Evolutionary conservation across 2,113 vertebrate species (phyloP), one percentile per base, ranked within the genome.

Genomic region (Menidia beryllina): DNA sequence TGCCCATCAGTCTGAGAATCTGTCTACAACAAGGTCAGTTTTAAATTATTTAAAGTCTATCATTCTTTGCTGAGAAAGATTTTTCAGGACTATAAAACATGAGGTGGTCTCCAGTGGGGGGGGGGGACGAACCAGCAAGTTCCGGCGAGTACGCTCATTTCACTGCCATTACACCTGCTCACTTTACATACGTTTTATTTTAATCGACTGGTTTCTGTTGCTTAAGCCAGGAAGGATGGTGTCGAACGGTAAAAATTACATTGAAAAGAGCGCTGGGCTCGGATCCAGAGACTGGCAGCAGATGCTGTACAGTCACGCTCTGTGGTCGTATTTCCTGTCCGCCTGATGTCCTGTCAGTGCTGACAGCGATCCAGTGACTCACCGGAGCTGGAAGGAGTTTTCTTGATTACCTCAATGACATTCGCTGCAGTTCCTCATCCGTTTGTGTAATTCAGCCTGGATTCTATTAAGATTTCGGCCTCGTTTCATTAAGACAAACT

Each of bases 341-440:
- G 25, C 39, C 53, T 52, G 63, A 65, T 51, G 74, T 54, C 62
- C 63, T 20, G 17, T 67, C 55, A 30, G 50, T 39, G 38, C 56
- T 9, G 50, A 75, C 80, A 45, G 55, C 60, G 60, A 77, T 53
- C 20, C 77, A 65, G 5, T 77, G 67, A 79, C 59, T 79, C 81
- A 81, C 48, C 36, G 19, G 17, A 60, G 43, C 51, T 64, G 70
- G 64, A 55, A 58, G 51, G 51, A 59, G 50, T 25, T 59, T 25
- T 47, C 55, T 69, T 72, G 41, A 80, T 81, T 71, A 75, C 59
- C 30, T 41, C 55, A 36, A 49, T 62, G 47, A 72, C 71, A 76
- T 5, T 54, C 52, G 27, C 52, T 1, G 14, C 25, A 0, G 26
- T 57, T 64, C 38, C 59, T 83, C 50, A 26, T 19, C 24, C 36